Evolutionary conservation across 1,140 invertebrate genomes (phyloP).

Genomic region (Danaus plexippus): DNA sequence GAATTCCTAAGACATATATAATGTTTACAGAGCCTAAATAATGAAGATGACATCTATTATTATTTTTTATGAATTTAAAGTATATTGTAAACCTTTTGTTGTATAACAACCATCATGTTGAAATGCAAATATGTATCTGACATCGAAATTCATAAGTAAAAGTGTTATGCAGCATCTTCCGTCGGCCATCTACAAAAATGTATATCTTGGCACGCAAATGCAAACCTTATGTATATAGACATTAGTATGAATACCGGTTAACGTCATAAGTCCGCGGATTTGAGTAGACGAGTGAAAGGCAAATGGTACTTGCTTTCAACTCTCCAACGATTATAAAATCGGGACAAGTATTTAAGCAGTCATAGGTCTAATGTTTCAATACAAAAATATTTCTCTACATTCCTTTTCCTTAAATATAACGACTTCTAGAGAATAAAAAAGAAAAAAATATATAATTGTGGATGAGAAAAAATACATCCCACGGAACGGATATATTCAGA

Average conservation of each 20-base stretch:
- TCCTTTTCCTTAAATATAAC: conserved; percentile 1
- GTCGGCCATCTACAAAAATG: conserved; percentile 7
- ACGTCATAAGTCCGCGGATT: conserved; percentile 1
- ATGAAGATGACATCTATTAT: too few relatives aligned
- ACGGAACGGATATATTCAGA: too few relatives aligned
- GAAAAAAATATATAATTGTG: not conserved
- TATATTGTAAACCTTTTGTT: too few relatives aligned
- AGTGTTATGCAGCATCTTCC: conserved; percentile 2
- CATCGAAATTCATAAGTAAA: too few relatives aligned
- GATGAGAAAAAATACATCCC: too few relatives aligned
- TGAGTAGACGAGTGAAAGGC: conserved; percentile 28
- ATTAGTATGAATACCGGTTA: not conserved
- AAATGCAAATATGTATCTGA: too few relatives aligned
- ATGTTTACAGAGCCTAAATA: too few relatives aligned
- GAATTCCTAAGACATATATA: too few relatives aligned
- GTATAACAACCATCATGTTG: too few relatives aligned
- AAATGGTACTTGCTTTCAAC: conserved; percentile 36
- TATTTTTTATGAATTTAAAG: too few relatives aligned
- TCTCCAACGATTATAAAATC: conserved; percentile 32
- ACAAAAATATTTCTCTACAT: not conserved
- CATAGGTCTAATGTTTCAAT: not conserved
- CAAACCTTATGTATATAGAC: too few relatives aligned
- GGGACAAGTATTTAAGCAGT: conserved; percentile 15
- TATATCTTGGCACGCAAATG: too few relatives aligned
- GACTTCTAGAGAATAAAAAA: not conserved